phyloP scores from a whole-genome alignment of 2,888 invertebrate species.

The Camptogramma bilineatum region DNA sequence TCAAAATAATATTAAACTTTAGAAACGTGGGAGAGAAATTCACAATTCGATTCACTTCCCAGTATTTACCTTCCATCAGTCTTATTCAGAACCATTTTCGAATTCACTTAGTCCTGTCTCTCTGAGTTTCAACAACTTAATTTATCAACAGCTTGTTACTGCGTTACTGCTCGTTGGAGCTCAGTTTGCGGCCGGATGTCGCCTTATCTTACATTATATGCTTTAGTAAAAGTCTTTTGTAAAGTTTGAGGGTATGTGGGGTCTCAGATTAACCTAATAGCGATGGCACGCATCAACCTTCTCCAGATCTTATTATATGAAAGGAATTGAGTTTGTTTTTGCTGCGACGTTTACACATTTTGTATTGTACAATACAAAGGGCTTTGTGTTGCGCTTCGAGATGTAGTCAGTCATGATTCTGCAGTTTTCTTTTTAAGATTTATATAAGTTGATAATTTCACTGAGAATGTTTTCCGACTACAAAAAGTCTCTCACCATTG shows the following conservation, averaged over 20 bases:
- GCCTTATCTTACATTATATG: conserved; percentile 6
- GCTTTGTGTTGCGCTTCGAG: no score
- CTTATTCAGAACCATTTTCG: conserved; percentile 1
- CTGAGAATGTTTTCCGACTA: no score
- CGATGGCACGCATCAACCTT: neutral
- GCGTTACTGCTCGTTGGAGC: conserved; percentile 23
- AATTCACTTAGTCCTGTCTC: conserved; percentile 20
- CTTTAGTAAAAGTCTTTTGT: conserved; percentile 3
- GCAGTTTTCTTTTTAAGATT: no score
- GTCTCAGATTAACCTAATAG: neutral
- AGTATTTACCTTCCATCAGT: neutral
- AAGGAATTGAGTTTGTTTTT: neutral
- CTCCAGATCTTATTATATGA: no score
- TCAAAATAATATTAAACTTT: no score
- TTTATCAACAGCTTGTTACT: conserved; percentile 48
- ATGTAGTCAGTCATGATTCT: no score
- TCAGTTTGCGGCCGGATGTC: conserved; percentile 24
- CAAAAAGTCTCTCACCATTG: no score
- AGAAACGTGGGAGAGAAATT: no score
- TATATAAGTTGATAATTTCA: no score
- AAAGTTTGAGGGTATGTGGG: neutral
- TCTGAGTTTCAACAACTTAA: conserved; percentile 41
- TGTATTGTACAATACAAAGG: no score
- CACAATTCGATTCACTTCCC: no score
- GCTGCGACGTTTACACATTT: neutral